These are phyloP conservation scores for Coturnix japonica DNA, from an alignment of 2,113 vertebrate species.

Conservation along the genomic window DNA sequence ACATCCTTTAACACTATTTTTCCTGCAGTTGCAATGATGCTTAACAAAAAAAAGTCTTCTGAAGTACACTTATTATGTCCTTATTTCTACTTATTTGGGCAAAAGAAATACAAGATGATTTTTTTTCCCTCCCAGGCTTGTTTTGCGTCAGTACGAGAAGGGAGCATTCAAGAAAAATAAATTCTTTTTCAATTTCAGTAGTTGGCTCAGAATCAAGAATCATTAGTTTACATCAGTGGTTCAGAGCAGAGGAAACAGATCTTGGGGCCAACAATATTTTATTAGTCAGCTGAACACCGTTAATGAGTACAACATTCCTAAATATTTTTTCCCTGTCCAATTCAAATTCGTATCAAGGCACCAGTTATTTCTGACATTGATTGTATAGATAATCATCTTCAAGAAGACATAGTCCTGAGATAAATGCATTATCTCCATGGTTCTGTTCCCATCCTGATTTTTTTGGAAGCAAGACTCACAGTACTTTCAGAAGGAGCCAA, in stretches of 20 bases:
- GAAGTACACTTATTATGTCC: neutral
- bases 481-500: neutral
- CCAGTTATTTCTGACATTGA: neutral
- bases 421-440: neutral
- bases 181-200: slow-evolving; percentile 35
- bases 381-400: neutral
- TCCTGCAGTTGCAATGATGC: neutral
- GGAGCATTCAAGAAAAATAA: slow-evolving; percentile 43
- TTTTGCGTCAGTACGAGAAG: neutral
- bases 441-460: neutral
- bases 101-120: slow-evolving; percentile 5
- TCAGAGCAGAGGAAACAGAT: slow-evolving; percentile 44
- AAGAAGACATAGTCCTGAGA: neutral
- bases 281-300: neutral
- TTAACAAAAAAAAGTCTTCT: neutral
- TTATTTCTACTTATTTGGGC: slow-evolving; percentile 26
- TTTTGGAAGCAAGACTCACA: neutral
- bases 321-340: neutral
- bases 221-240: slow-evolving; percentile 44
- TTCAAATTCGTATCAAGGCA: slow-evolving; percentile 5
- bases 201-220: slow-evolving; percentile 47
- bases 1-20: slow-evolving; percentile 23
- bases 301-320: slow-evolving; percentile 14
- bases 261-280: slow-evolving; percentile 28
- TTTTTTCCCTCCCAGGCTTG: neutral